These are phyloP conservation scores for Eumeta japonica DNA, from an alignment of 1,140 invertebrate genomes.

Conservation along the genomic window DNA sequence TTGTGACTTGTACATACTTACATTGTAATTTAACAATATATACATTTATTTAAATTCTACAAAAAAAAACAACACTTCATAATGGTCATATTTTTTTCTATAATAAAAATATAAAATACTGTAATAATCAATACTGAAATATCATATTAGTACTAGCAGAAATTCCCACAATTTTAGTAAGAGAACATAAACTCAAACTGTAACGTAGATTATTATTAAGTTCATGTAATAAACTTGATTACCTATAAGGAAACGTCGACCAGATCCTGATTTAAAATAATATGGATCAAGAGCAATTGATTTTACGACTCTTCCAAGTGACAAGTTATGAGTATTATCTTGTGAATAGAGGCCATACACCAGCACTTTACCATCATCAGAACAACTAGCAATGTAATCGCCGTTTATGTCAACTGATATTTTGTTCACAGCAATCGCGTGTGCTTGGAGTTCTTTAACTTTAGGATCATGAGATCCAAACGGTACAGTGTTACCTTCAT, in stretches of 20 bases:
- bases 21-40: too few species aligned
- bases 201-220: not conserved
- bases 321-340: slow-evolving; percentile 79
- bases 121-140: not conserved
- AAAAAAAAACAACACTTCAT: slow-evolving; percentile 7
- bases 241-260: slow-evolving; percentile 78
- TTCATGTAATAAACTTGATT: slow-evolving; percentile 25
- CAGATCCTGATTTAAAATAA: slow-evolving; percentile 75
- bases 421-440: slow-evolving; percentile 88
- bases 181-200: too few species aligned
- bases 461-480: slow-evolving; percentile 54
- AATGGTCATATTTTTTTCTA: slow-evolving; percentile 4
- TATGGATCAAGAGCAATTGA: slow-evolving; percentile 86
- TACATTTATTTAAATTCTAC: too few species aligned
- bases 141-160: slow-evolving; percentile 2
- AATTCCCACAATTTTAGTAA: slow-evolving; percentile 2
- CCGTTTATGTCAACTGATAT: slow-evolving; percentile 92
- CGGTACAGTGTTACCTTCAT: slow-evolving; percentile 82
- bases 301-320: slow-evolving; percentile 80
- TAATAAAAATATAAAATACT: too few species aligned
- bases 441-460: slow-evolving; percentile 72
- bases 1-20: too few species aligned
- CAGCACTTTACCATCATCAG: slow-evolving; percentile 88
- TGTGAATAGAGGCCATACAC: slow-evolving; percentile 79
- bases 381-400: slow-evolving; percentile 86